Percentiles rank a stretch among this genome's conserved stretches.
phyloP scores from a whole-genome alignment of 1,140 invertebrate species.

The Mesaphorura yosii region DNA sequence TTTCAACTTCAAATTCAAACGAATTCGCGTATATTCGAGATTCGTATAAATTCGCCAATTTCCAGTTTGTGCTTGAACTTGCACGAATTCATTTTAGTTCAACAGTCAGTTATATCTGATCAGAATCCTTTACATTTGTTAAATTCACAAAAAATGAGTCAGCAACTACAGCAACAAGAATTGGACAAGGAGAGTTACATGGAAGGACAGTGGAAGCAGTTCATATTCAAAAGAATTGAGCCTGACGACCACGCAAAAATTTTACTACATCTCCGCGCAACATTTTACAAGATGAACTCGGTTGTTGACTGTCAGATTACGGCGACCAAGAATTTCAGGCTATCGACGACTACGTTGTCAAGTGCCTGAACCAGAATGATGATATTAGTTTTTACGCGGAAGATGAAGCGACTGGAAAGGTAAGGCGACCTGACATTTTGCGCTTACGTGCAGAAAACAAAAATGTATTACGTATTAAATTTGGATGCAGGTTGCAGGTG shows the following conservation, averaged over 20 bases:
- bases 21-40: no score
- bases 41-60: no score
- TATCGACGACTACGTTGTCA: constrained; percentile 1
- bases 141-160: no score
- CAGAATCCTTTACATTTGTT: no score
- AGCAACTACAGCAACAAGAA: no score
- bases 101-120: no score
- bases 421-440: neutral
- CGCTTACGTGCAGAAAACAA: constrained; percentile 3
- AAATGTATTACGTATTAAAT: neutral
- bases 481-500: constrained; percentile 11
- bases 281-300: constrained; percentile 18
- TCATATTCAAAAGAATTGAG: constrained; percentile 11
- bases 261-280: constrained; percentile 10
- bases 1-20: no score
- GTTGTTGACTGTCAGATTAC: constrained; percentile 14
- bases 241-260: constrained; percentile 13
- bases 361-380: constrained; percentile 15
- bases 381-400: constrained; percentile 19
- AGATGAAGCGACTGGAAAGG: constrained; percentile 12
- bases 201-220: constrained; percentile 18
- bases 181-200: no score
- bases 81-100: no score
- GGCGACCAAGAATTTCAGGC: constrained; percentile 15
- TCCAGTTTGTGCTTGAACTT: no score